These are phyloP conservation scores for Apamea crenata DNA, from an alignment of 2,888 invertebrate genomes.

Conservation along the genomic window DNA sequence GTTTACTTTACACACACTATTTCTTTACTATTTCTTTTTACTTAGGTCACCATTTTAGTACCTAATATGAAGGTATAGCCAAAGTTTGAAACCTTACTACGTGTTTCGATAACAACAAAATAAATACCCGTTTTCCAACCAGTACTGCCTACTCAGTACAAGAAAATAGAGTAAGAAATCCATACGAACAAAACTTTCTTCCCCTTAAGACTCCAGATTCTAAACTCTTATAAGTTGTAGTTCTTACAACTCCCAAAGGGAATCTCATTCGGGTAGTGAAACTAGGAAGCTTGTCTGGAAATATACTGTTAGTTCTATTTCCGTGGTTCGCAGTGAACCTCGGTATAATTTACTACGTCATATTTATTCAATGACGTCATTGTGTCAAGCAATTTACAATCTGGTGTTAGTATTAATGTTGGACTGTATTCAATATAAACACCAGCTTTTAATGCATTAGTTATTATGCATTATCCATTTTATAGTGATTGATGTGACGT, in stretches of 20 bases:
- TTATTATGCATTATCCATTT: neutral
- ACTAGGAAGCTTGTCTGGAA: slow-evolving; percentile 45
- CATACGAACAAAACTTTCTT: slow-evolving; percentile 37
- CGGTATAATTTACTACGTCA: slow-evolving; percentile 45
- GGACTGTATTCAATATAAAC: slow-evolving; percentile 14
- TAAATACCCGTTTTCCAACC: slow-evolving; percentile 5
- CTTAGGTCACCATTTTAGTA: no score
- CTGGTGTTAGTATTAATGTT: slow-evolving; percentile 43
- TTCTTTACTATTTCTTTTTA: neutral
- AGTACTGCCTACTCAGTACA: neutral
- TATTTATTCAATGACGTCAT: slow-evolving; percentile 58
- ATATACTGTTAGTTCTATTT: slow-evolving; percentile 51
- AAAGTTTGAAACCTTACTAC: neutral
- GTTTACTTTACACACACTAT: no score
- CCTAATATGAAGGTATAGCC: neutral
- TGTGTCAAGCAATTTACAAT: slow-evolving; percentile 51
- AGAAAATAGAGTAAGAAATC: slow-evolving; percentile 42
- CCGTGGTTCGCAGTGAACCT: slow-evolving; percentile 39
- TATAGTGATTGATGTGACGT: neutral
- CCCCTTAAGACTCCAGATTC: slow-evolving; percentile 52
- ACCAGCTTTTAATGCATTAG: slow-evolving; percentile 17
- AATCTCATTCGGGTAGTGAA: slow-evolving; percentile 45
- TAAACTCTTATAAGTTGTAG: slow-evolving; percentile 58
- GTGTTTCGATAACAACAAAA: neutral
- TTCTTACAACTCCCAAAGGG: slow-evolving; percentile 54